Conservation (phyloP, 1,140 invertebrate genomes). For the Aphidius ervi region DNA sequence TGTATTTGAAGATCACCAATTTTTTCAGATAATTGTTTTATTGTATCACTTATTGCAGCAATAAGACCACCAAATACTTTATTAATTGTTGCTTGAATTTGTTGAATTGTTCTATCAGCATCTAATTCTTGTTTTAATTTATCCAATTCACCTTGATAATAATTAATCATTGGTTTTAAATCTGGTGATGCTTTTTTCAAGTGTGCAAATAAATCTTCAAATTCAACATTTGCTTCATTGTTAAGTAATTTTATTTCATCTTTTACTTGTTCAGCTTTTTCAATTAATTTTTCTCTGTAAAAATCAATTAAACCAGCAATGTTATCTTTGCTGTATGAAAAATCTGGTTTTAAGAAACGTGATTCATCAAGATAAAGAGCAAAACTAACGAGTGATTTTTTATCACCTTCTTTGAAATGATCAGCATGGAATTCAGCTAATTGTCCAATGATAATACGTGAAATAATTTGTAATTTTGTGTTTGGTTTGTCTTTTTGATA, state of each 20-base stretch:
- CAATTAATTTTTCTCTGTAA: conserved; percentile 24
- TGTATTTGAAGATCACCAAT: conserved; percentile 49
- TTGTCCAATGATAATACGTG: conserved; percentile 61
- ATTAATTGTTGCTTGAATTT: conserved; percentile 60
- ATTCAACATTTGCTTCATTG: conserved; percentile 40
- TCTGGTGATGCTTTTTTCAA: conserved; percentile 60
- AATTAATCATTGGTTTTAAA: conserved; percentile 56
- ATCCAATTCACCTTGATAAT: conserved; percentile 58
- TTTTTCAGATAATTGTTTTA: conserved; percentile 36
- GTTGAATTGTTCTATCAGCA: conserved; percentile 62
- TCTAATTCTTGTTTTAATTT: conserved; percentile 63
- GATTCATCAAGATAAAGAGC: conserved; percentile 61
- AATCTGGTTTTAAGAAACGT: conserved; percentile 66
- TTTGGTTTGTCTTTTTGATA: conserved; percentile 53
- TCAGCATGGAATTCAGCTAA: conserved; percentile 61
- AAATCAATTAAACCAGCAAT: conserved; percentile 43
- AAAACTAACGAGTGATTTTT: conserved; percentile 59
- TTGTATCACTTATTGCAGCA: conserved; percentile 45
- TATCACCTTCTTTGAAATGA: conserved; percentile 52
- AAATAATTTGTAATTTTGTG: conserved; percentile 54
- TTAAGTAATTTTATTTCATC: conserved; percentile 45
- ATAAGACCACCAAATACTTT: conserved; percentile 48
- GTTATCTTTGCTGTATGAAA: conserved; percentile 61
- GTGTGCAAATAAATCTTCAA: conserved; percentile 48
- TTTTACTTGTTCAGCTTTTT: conserved; percentile 42